Conservation (phyloP, 2,888 invertebrate genomes). For the Saturnia japonica region DNA sequence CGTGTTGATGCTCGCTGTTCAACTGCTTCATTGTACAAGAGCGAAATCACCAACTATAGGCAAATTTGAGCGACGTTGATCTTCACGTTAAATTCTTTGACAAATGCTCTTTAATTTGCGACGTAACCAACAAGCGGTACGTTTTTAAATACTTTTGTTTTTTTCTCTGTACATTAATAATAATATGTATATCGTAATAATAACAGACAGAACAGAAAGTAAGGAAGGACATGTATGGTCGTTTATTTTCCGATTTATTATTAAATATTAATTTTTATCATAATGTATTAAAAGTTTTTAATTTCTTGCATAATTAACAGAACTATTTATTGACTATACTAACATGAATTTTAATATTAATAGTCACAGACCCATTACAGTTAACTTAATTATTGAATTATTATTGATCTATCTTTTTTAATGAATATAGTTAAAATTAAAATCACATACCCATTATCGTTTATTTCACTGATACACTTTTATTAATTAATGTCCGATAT, state of each 20-base stretch:
- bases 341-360: background rate
- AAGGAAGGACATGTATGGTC: background rate
- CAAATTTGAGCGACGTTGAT: constrained; percentile 41
- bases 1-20: constrained; percentile 42
- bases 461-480: constrained; percentile 67
- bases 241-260: background rate
- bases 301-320: background rate
- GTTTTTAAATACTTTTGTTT: no score
- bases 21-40: constrained; percentile 48
- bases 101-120: background rate
- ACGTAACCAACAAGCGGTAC: background rate
- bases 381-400: constrained; percentile 1
- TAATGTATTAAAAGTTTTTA: background rate
- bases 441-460: constrained; percentile 69
- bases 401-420: constrained; percentile 16
- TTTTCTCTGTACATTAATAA: no score
- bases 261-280: background rate
- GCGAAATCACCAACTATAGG: constrained; percentile 37
- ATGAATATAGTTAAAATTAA: constrained; percentile 14
- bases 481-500: constrained; percentile 53
- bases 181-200: no score
- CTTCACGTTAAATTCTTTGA: constrained; percentile 19
- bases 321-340: background rate
- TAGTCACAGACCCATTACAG: background rate
- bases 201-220: background rate